Percentiles rank a stretch among this genome's conserved stretches.
phyloP scores from a whole-genome alignment of 1,140 invertebrate species.

The Nebria ingens region DNA sequence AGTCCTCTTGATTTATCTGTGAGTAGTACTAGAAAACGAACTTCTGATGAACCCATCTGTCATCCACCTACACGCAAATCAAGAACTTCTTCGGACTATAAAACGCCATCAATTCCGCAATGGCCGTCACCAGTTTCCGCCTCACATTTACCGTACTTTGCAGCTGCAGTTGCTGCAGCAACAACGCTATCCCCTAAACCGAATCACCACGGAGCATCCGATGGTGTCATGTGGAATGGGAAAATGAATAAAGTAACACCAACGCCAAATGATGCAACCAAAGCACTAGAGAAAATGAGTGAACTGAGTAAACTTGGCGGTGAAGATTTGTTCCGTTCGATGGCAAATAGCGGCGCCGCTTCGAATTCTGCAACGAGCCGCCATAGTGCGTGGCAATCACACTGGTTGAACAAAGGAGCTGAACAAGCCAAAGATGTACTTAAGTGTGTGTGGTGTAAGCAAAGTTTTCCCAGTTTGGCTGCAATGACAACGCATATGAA shows the following conservation, averaged over 20 bases:
- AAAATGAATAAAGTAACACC: slow-evolving; percentile 57
- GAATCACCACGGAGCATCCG: slow-evolving; percentile 34
- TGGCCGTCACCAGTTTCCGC: slow-evolving; percentile 70
- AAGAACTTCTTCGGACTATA: slow-evolving; percentile 47
- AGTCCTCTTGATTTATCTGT: slow-evolving; percentile 72
- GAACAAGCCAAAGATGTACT: slow-evolving; percentile 89
- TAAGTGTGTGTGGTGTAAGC: slow-evolving; percentile 93
- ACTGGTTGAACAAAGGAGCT: slow-evolving; percentile 88
- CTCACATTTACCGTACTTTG: slow-evolving; percentile 64
- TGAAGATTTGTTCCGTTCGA: slow-evolving; percentile 58
- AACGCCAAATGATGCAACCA: slow-evolving; percentile 66
- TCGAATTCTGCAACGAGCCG: slow-evolving; percentile 45
- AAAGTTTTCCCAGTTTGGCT: slow-evolving; percentile 80
- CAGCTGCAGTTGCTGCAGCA: slow-evolving; percentile 62
- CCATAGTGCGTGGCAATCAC: slow-evolving; percentile 86
- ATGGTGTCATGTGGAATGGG: slow-evolving; percentile 63
- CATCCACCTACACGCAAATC: slow-evolving; percentile 53
- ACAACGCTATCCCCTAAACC: slow-evolving; percentile 65
- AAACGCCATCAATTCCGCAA: slow-evolving; percentile 52
- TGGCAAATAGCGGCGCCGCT: slow-evolving; percentile 37
- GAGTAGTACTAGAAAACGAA: slow-evolving; percentile 58
- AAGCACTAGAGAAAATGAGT: slow-evolving; percentile 85
- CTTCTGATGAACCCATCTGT: slow-evolving; percentile 50
- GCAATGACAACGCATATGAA: slow-evolving; percentile 92
- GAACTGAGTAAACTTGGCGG: slow-evolving; percentile 75